Evolutionary conservation across 23 tunicate genomes (phyloP).

Genomic region (Aplidium turbinatum): DNA sequence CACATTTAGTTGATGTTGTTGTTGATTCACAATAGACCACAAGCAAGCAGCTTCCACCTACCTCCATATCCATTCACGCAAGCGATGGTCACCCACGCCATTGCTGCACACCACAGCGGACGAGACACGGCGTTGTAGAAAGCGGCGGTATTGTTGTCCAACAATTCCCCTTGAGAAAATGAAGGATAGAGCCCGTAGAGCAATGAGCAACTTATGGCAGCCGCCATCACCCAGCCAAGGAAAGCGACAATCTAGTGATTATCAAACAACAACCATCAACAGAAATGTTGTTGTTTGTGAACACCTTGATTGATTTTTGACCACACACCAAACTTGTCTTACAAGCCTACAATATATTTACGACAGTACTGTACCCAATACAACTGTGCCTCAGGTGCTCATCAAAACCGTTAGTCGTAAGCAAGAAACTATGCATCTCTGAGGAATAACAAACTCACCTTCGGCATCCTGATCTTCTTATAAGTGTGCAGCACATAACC

Average conservation of each 20-base stretch:
- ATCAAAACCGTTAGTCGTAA: no score
- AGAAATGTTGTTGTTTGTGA: no score
- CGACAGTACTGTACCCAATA: no score
- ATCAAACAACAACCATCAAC: neutral
- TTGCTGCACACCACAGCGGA: conserved; percentile 71
- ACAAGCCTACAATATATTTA: no score
- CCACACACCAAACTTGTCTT: no score
- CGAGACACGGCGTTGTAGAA: conserved; percentile 69
- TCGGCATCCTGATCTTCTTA: conserved; percentile 52
- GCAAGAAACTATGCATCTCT: no score
- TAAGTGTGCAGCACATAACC: conserved; percentile 58
- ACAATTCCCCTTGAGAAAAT: neutral
- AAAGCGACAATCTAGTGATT: conserved; percentile 41
- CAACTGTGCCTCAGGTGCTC: no score
- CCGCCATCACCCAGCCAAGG: conserved; percentile 45
- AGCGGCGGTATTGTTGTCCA: conserved; percentile 34
- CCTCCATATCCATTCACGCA: conserved; percentile 65
- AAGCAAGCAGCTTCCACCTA: conserved; percentile 12
- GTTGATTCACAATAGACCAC: no score
- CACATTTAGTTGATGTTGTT: no score
- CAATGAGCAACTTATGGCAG: conserved; percentile 2
- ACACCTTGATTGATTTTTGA: no score
- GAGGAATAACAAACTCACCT: no score
- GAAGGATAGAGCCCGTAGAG: conserved; percentile 36
- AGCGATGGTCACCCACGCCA: conserved; percentile 67